Conservation (phyloP, 2,113 vertebrate genomes). For the Taurulus bubalis region DNA sequence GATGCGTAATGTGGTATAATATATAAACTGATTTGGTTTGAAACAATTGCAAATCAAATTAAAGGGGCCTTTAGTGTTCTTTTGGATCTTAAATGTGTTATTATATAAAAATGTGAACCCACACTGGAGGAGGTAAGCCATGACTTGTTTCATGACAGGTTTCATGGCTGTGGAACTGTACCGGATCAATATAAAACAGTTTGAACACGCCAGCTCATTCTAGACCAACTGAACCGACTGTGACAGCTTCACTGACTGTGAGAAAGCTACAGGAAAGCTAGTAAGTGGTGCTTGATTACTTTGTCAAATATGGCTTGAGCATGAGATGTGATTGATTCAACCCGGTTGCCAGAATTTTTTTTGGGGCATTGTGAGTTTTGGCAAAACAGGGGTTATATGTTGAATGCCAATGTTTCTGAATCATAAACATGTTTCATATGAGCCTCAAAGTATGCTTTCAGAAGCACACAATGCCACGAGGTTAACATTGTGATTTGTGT, state of each 20-base stretch:
- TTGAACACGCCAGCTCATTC: not conserved
- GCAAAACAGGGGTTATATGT: not conserved
- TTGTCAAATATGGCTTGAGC: not conserved
- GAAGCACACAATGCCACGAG: not conserved
- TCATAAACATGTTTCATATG: not conserved
- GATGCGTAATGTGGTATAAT: not conserved
- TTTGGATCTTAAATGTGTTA: not conserved
- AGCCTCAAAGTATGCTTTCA: not conserved
- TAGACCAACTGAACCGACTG: not conserved
- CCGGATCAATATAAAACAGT: not conserved
- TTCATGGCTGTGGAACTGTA: not conserved
- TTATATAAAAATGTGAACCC: not conserved
- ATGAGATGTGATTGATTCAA: not conserved
- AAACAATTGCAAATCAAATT: not conserved
- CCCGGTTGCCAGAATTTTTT: not conserved
- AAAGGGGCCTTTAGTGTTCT: not conserved
- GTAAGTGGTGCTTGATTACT: not conserved
- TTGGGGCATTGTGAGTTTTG: not conserved
- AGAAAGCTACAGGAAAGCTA: not conserved
- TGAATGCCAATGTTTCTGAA: not conserved
- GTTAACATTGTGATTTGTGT: not conserved
- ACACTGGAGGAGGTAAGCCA: not conserved
- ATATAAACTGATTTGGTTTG: constrained; percentile 1
- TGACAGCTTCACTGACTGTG: not conserved
- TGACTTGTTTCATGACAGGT: not conserved